These are phyloP conservation scores for Pseudopleuronectes americanus DNA, from an alignment of 2,797 vertebrate genomes.

Conservation along the genomic window DNA sequence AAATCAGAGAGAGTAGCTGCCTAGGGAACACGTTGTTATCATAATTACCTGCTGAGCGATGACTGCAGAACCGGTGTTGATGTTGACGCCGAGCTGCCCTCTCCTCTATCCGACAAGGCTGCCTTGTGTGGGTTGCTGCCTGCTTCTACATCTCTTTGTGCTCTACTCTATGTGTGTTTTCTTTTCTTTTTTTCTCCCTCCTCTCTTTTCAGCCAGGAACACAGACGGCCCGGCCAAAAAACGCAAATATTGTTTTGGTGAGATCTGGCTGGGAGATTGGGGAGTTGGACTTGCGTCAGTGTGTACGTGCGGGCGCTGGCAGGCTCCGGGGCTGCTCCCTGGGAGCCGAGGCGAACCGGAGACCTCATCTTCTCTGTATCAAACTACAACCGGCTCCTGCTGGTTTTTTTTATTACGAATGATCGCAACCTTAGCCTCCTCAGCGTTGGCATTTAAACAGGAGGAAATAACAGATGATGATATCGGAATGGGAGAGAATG, in stretches of 20 bases:
- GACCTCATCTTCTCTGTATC: constrained; percentile 58
- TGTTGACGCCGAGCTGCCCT: constrained; percentile 70
- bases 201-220: constrained; percentile 50
- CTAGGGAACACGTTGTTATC: constrained; percentile 77
- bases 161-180: constrained; percentile 54
- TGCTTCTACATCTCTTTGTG: constrained; percentile 65
- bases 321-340: constrained; percentile 36
- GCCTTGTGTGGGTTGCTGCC: constrained; percentile 68
- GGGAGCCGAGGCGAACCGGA: constrained; percentile 43
- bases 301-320: constrained; percentile 58
- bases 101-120: constrained; percentile 48
- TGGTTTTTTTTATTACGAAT: constrained; percentile 62
- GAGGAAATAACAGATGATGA: constrained; percentile 77
- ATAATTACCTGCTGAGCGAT: constrained; percentile 80
- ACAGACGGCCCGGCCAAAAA: constrained; percentile 60
- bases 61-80: constrained; percentile 70
- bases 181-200: not conserved
- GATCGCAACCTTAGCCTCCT: constrained; percentile 55
- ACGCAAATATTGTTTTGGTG: constrained; percentile 77
- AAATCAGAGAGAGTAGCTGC: constrained; percentile 74
- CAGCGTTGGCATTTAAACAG: constrained; percentile 73
- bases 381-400: constrained; percentile 46
- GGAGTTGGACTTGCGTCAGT: constrained; percentile 61
- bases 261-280: constrained; percentile 69
- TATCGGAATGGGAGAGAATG: constrained; percentile 60